Evolutionary conservation across 2,888 invertebrate species (phyloP), one percentile per base, ranked within the genome.

Genomic region (Smittia sp.): DNA sequence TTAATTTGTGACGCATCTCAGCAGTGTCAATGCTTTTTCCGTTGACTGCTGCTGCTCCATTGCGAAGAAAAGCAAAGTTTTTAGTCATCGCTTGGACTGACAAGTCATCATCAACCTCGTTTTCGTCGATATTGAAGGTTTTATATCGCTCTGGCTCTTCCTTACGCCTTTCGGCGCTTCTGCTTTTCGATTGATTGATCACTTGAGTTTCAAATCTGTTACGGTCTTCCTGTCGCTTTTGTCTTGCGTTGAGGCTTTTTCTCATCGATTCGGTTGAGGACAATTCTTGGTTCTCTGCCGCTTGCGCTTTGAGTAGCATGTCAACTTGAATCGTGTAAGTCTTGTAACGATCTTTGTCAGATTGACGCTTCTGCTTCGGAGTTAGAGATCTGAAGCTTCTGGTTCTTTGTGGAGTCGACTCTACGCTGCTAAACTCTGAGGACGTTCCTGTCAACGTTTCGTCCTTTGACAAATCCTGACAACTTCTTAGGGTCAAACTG

Each of bases 311-410:
- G 0, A 78, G 75, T 1, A 85, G 82, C 78, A 88, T 82, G 74
- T 85, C 86, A 0, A 86, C 89, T 0, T 88, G 89, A 52, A 93
- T 91, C 0, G 92, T 93, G 79, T 93, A 94, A 0, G 93, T 94
- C 79, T 89, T 90, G 79, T 89, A 93, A 75, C 94, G 86, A 77
- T 94, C 92, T 79, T 91, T 91, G 1, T 89, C 87, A 41, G 89
- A 80, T 76, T 87, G 88, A 52, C 93, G 84, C 78, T 89, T 89
- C 79, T 93, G 92, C 80, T 91, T 93, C 0, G 92, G 91, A 0
- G 92, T 93, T 74, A 91, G 74, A 0, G 77, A 77, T 68, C 80
- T 78, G 4, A 82, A 79, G 76, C 83, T 83, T 73, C 83, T 81
- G 27, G 84, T 85, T 77, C 86, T 88, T 76, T 88, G 90, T 0